Percentiles rank a stretch among this genome's conserved stretches.
Evolutionary conservation across 2,113 vertebrate species (phyloP).

Genomic region (Lagopus leucura): DNA sequence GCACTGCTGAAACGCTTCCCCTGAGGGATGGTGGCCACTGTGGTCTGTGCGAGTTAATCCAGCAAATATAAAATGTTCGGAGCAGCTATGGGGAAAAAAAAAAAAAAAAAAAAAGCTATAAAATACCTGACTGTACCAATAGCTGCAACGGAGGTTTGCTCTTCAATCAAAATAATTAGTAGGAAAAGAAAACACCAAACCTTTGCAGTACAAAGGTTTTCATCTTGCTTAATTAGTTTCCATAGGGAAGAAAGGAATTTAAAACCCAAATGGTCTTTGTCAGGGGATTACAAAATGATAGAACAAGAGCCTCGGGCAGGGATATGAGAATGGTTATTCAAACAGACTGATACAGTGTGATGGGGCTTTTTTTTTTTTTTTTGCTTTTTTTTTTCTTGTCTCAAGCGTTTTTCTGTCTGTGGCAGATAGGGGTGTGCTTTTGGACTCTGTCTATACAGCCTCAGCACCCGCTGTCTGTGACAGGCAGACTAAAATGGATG

Average conservation of each 20-base stretch:
- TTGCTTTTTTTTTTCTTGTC: background rate
- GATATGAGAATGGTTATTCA: background rate
- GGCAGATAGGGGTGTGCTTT: background rate
- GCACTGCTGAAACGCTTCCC: background rate
- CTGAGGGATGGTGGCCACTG: fast-evolving
- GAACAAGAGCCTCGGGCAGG: background rate
- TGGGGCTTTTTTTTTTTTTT: background rate
- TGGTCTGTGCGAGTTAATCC: background rate
- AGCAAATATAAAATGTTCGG: background rate
- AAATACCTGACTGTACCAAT: background rate
- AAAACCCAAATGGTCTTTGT: background rate
- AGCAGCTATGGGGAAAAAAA: background rate
- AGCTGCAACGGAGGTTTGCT: background rate
- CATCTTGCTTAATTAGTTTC: background rate
- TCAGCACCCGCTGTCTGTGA: background rate
- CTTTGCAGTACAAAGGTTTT: background rate
- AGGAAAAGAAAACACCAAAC: background rate
- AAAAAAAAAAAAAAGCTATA: background rate
- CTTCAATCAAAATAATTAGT: background rate
- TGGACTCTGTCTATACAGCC: background rate
- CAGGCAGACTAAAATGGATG: background rate
- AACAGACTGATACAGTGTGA: background rate
- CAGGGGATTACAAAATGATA: background rate
- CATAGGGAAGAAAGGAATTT: background rate
- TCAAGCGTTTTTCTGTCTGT: background rate